phyloP scores from a whole-genome alignment of 2,113 vertebrate genomes.

The Semicossyphus pulcher region DNA sequence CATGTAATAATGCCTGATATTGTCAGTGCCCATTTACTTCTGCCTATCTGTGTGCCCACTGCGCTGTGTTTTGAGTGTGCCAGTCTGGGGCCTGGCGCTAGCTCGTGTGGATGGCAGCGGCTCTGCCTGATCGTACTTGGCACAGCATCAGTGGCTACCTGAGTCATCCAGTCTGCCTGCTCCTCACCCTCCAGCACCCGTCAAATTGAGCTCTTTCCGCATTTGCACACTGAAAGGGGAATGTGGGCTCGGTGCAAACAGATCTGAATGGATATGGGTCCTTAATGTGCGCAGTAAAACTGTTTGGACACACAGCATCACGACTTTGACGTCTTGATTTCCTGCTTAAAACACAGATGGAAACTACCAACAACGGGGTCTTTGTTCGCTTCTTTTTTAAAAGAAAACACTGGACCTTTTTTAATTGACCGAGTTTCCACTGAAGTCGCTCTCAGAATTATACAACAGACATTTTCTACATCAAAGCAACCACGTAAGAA shows the following conservation, averaged over 20 bases:
- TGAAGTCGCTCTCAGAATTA: background rate
- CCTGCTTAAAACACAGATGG: background rate
- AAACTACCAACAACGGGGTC: constrained; percentile 13
- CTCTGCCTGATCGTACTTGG: constrained; percentile 73
- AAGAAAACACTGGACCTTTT: background rate
- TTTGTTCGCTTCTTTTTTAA: background rate
- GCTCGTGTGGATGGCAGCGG: constrained; percentile 48
- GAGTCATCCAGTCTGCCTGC: constrained; percentile 79
- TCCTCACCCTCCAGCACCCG: constrained; percentile 59
- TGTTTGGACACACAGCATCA: constrained; percentile 8
- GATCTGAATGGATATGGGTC: constrained; percentile 48
- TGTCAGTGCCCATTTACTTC: constrained; percentile 54
- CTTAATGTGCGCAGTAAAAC: background rate
- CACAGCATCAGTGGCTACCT: constrained; percentile 74
- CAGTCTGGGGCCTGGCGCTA: constrained; percentile 63
- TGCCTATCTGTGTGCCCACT: constrained; percentile 50
- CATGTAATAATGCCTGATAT: constrained; percentile 52
- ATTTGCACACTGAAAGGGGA: constrained; percentile 42
- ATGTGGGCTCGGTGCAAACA: constrained; percentile 30
- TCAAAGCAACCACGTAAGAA: background rate
- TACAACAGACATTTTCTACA: background rate
- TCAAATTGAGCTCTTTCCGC: constrained; percentile 64
- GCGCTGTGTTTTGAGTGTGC: constrained; percentile 51
- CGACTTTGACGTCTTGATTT: constrained; percentile 10
- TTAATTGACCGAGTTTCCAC: background rate